Evolutionary conservation across 2,888 invertebrate genomes (phyloP).

Genomic region (Neria commutata): DNA sequence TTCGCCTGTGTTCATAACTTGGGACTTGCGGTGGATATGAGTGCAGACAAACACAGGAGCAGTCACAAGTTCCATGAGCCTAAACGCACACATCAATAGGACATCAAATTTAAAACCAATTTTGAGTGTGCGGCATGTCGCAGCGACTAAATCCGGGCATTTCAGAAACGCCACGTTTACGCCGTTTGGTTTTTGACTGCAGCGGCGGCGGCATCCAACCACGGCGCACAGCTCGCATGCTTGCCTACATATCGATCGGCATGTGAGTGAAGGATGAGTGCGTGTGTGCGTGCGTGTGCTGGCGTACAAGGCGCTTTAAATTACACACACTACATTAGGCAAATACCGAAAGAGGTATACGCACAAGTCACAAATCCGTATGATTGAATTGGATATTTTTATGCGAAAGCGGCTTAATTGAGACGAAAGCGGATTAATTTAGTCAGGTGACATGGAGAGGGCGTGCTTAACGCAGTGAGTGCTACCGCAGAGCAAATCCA

Average conservation of each 20-base stretch:
- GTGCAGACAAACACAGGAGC: no score
- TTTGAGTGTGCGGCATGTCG: not conserved
- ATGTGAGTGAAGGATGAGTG: not conserved
- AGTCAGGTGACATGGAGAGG: not conserved
- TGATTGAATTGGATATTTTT: constrained; percentile 6
- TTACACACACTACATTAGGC: not conserved
- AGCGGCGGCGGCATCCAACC: no score
- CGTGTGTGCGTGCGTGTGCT: not conserved
- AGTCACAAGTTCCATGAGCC: no score
- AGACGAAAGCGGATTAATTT: constrained; percentile 9
- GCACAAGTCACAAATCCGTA: not conserved
- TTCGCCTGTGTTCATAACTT: no score
- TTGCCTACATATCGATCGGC: not conserved
- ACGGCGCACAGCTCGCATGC: not conserved
- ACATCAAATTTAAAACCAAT: constrained; percentile 3
- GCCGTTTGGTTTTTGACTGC: not conserved
- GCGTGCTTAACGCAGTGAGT: no score
- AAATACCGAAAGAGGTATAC: constrained; percentile 4
- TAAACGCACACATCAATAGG: not conserved
- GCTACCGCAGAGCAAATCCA: no score
- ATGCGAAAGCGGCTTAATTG: not conserved
- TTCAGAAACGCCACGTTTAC: constrained; percentile 7
- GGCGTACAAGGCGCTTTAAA: not conserved
- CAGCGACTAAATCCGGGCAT: constrained; percentile 6
- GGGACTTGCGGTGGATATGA: no score